Evolutionary conservation across 2,113 vertebrate genomes (phyloP), one percentile per base, ranked within the genome.

Genomic region (Zosterops lateralis): DNA sequence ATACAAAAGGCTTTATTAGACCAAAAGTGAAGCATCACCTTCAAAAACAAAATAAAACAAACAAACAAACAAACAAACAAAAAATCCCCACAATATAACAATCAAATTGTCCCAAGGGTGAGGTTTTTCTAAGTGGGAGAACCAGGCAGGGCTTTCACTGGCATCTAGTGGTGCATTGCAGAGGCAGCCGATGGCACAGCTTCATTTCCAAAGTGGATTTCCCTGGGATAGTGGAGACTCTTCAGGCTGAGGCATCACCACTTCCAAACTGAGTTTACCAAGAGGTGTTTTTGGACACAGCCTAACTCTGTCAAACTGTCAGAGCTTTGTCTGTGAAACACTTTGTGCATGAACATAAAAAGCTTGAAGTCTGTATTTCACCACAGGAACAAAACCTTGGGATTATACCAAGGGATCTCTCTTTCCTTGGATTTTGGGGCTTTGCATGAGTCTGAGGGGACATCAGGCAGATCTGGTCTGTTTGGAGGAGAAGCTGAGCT

Each of bases 81-180:
- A 32, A 40, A 42, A 17, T 1, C 4, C 14, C 14, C 13, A 47
- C 22, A 70, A 47, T 66, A 47, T 32, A 79, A 7, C 29, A 48
- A 67, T 29, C 6, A 57, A 83, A 56, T 29, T 70, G 18, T 32
- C 54, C 3, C 17, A 76, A 87, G 34, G 14, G 7, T 53, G 38
- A 76, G 21, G 9, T 51, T 89, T 89, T 85, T 50, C 10, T 19
- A 31, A 48, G 44, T 1, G 0, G 15, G 25, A 92, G 36, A n/a
- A 45, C 8, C 8, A 14, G 56, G 53, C 74, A 95, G 67, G 89
- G 93, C 95, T 94, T 96, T 66, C 95, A 95, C 77, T 96, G 96
- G 91, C 96, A 96, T 70, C 95, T 96, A 96, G 94, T 91, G 95
- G 96, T 47, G 57, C 3, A 0, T 44, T 67, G 47, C 44, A 84